Conservation (phyloP, 1,140 invertebrate genomes). For the Macrobrachium rosenbergii region DNA sequence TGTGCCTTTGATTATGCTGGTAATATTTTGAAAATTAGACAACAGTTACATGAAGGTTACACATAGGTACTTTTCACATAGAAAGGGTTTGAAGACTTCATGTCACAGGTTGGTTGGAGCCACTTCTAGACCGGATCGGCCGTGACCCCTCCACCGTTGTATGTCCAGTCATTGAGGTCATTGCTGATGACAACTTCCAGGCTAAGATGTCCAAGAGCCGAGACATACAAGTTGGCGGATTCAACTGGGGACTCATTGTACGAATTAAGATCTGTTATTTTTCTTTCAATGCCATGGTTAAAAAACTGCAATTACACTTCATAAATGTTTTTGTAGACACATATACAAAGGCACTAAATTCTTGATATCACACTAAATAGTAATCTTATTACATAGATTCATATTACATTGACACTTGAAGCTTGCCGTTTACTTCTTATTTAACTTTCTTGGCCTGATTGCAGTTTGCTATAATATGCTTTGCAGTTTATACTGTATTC, state of each 20-base stretch:
- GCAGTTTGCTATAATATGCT: no score
- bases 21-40: no score
- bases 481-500: no score
- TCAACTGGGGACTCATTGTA: slow-evolving; percentile 84
- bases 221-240: slow-evolving; percentile 92
- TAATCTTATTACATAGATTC: not conserved
- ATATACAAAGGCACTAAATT: no score
- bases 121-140: slow-evolving; percentile 89
- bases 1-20: no score
- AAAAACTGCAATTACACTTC: not conserved
- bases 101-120: slow-evolving; percentile 75
- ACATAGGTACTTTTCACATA: no score
- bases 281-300: not conserved
- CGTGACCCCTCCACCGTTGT: slow-evolving; percentile 89
- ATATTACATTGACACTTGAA: no score
- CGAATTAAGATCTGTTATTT: slow-evolving; percentile 5
- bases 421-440: no score
- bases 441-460: no score
- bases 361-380: not conserved
- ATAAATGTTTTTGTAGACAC: no score
- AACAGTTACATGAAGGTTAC: no score
- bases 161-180: slow-evolving; percentile 91
- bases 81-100: not conserved
- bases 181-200: slow-evolving; percentile 91
- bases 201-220: slow-evolving; percentile 88